Base-by-base conservation (phyloP, 2,113 vertebrate genomes). In the Trichomycterus rosablanca region DNA sequence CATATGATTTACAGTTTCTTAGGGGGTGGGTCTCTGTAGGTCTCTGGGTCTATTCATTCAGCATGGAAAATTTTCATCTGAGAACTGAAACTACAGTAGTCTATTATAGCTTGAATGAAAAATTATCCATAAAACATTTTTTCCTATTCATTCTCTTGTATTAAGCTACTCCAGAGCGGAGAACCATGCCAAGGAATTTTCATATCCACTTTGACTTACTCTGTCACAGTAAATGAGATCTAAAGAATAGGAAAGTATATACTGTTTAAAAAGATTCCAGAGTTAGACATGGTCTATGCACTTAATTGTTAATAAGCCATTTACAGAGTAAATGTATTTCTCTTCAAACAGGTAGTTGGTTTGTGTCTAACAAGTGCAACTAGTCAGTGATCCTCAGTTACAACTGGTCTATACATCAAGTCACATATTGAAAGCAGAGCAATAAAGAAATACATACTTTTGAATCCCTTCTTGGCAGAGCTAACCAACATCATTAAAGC, bases 281-380 rank as follows among this genome's bases (percentile, higher is more conserved):
- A 56, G n/a, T 74, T 68, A 22, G 46, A 76, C 23, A 52, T 23
- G 46, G 63, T 55, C 39, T 75, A 50, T 72, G 62, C 50, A 68
- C n/a, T 59, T 76, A 76, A 59, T 54, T 75, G 68, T 50, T 75
- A 48, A 63, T 77, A 72, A 77, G 76, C 28, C 16, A 58, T 53
- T 60, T 49, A 62, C 34, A 74, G 54, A 53, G 58, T 52, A 50
- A 35, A n/a, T 60, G 56, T 68, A 58, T 50, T 50, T 26, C 59
- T 30, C 26, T 30, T 30, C 26, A n/a, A n/a, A n/a, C n/a, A n/a
- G n/a, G n/a, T n/a, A n/a, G n/a, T n/a, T n/a, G n/a, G n/a, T n/a
- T n/a, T n/a, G n/a, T n/a, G n/a, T n/a, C n/a, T n/a, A n/a, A n/a
- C n/a, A n/a, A n/a, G n/a, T n/a, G n/a, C n/a, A n/a, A n/a, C n/a